A percentile compares a stretch with the other conserved stretches of the same genome.
Conservation (phyloP, 2,113 vertebrate species). For the Calcarius ornatus region DNA sequence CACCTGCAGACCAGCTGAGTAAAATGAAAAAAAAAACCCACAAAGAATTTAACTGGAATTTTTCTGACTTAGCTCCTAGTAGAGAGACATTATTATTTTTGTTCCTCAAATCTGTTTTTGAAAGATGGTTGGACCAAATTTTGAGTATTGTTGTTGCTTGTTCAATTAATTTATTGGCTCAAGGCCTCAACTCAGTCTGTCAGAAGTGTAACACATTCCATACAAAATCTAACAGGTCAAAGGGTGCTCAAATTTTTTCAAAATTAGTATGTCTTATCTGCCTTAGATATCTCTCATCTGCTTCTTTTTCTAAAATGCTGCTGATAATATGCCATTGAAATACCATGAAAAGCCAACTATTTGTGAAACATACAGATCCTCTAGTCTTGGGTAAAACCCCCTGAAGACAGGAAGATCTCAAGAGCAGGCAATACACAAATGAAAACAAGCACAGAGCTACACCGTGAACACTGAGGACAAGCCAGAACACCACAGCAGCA, state of each 20-base stretch:
- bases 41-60: conserved; percentile 60
- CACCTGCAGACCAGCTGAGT: conserved; percentile 72
- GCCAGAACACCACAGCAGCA: neutral
- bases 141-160: neutral
- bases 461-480: neutral
- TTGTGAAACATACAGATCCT: neutral
- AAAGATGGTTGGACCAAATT: neutral
- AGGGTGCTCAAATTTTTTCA: neutral
- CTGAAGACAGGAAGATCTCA: neutral
- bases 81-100: neutral
- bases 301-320: neutral
- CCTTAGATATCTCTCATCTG: neutral
- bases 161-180: neutral
- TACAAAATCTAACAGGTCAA: neutral
- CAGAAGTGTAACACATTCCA: neutral
- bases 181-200: neutral
- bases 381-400: neutral
- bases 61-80: conserved; percentile 62
- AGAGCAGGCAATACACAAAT: neutral
- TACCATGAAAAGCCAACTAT: neutral
- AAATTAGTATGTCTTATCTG: neutral
- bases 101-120: neutral
- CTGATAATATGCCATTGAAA: neutral
- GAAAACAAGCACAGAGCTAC: neutral
- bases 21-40: neutral